Conservation (phyloP, 2,113 vertebrate species). For the Cacatua alba region DNA sequence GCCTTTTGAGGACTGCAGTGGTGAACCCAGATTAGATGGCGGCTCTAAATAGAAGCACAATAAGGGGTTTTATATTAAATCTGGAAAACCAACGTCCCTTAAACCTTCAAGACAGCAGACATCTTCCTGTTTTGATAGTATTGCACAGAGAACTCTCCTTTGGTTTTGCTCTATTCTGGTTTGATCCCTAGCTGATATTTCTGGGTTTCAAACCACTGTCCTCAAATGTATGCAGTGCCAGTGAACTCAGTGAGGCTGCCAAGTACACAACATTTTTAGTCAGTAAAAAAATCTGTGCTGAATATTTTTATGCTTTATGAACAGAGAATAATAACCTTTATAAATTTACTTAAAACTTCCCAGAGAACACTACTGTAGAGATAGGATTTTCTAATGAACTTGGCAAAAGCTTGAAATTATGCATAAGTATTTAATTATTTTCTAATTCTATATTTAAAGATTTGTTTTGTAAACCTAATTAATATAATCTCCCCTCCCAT, state of each 20-base stretch:
- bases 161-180: background rate
- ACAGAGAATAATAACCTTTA: background rate
- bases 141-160: background rate
- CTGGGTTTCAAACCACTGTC: background rate
- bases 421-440: background rate
- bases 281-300: background rate
- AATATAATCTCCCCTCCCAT: background rate
- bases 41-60: background rate
- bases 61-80: background rate
- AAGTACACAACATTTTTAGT: background rate
- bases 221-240: background rate
- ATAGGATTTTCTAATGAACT: background rate
- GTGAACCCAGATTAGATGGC: background rate
- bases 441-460: background rate
- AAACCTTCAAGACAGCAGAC: background rate
- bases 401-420: background rate
- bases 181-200: background rate
- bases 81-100: background rate
- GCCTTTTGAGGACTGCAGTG: background rate
- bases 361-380: background rate
- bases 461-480: background rate
- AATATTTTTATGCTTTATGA: background rate
- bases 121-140: background rate
- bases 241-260: background rate
- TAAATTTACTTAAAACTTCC: background rate